Percentiles rank a stretch among this genome's conserved stretches.
phyloP scores from a whole-genome alignment of 1,140 invertebrate species.

The Drosophila lowei region DNA sequence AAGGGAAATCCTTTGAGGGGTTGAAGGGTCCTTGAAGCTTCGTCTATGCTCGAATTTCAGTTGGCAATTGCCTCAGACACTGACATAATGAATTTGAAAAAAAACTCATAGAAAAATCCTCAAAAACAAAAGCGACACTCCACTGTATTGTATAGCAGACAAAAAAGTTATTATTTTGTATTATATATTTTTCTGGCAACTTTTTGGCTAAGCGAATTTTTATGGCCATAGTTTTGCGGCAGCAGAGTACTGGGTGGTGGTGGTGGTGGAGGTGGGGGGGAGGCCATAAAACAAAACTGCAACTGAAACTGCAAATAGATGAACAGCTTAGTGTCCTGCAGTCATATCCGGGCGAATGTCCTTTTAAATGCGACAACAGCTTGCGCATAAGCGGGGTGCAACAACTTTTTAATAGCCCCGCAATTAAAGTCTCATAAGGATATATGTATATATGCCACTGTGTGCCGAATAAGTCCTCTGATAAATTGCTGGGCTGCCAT shows the following conservation, averaged over 20 bases:
- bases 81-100: constrained; percentile 58
- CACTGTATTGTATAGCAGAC: neutral
- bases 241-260: constrained; percentile 22
- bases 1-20: constrained; percentile 20
- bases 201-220: constrained; percentile 66
- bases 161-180: constrained; percentile 61
- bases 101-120: constrained; percentile 36
- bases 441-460: too few relatives aligned
- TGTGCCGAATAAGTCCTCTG: constrained; percentile 24
- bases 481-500: constrained; percentile 47
- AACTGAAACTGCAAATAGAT: constrained; percentile 61
- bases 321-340: constrained; percentile 34
- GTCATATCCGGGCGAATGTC: constrained; percentile 17
- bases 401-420: constrained; percentile 72
- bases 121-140: constrained; percentile 40
- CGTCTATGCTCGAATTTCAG: neutral
- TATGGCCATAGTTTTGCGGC: constrained; percentile 36
- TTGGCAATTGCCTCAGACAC: constrained; percentile 7
- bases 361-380: constrained; percentile 55
- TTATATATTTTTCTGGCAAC: constrained; percentile 52
- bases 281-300: constrained; percentile 45
- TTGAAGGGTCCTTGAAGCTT: neutral
- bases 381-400: constrained; percentile 56
- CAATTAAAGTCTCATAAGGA: constrained; percentile 55
- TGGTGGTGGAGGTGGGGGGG: constrained; percentile 10